Conservation (phyloP, 2,797 vertebrate species). For the Sternarchorhynchus goeldii region DNA sequence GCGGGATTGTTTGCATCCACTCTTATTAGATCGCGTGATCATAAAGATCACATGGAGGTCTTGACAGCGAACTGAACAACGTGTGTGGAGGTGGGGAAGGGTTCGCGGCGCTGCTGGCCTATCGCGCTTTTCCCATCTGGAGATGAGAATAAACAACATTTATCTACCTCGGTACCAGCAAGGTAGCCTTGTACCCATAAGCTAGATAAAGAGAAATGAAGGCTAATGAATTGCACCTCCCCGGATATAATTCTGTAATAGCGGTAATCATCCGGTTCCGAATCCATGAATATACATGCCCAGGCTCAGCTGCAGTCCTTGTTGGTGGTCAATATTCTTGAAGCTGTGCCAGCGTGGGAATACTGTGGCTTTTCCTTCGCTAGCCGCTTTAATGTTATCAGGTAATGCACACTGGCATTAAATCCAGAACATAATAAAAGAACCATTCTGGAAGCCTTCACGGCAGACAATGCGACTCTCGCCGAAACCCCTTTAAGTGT, state of each 20-base stretch:
- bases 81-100: neutral
- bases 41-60: slow-evolving; percentile 47
- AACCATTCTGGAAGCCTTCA: slow-evolving; percentile 78
- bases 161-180: slow-evolving; percentile 55
- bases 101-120: neutral
- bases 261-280: slow-evolving; percentile 73
- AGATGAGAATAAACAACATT: slow-evolving; percentile 48
- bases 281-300: slow-evolving; percentile 73
- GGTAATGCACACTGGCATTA: slow-evolving; percentile 83
- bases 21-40: slow-evolving; percentile 39
- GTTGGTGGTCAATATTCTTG: slow-evolving; percentile 82
- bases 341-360: slow-evolving; percentile 74
- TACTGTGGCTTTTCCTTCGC: slow-evolving; percentile 64
- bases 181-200: slow-evolving; percentile 63
- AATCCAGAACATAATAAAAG: slow-evolving; percentile 80
- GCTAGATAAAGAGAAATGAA: slow-evolving; percentile 72
- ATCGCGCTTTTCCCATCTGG: slow-evolving; percentile 40
- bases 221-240: slow-evolving; percentile 76
- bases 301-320: slow-evolving; percentile 74
- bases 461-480: slow-evolving; percentile 75
- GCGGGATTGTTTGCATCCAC: slow-evolving; percentile 38
- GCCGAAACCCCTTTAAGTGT: slow-evolving; percentile 81
- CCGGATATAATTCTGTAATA: slow-evolving; percentile 78
- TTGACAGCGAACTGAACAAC: slow-evolving; percentile 38
- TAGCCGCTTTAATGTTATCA: slow-evolving; percentile 81